Base-by-base conservation (phyloP, 2,888 invertebrate genomes). In the Heliconius ismenius region DNA sequence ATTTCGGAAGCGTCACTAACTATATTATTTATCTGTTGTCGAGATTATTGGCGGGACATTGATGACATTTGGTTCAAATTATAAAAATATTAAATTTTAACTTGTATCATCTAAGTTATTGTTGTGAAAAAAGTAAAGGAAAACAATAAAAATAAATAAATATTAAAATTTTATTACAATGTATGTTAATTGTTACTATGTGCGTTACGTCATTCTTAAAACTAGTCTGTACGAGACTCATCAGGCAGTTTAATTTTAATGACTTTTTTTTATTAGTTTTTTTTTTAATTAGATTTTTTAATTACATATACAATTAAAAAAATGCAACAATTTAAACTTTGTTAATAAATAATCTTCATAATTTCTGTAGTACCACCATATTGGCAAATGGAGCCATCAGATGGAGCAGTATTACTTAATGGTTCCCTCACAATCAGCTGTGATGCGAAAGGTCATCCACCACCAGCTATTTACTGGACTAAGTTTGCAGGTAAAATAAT, bases 371-470 rank as follows among this genome's bases (percentile, higher is more conserved):
- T 97, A 83, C 97, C 97, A 73, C 97, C 97, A 78, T 96, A 96
- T 84, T 97, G 97, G 96, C 95, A 96, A 84, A 94, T 96, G 76
- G 97, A 97, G 87, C 97, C 97, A 10, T 94, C 95, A 83, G 97
- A 97, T 87, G 95, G 95, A 73, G 96, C 96, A 77, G 96, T 96
- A 69, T 95, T 97, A 82, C 94, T 97, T 26, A 97, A 97, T 81
- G 96, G 96, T 81, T 95, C 96, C 73, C 95, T 97, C 77, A 95
- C 96, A 78, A 95, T 98, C 80, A 96, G 96, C 87, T 98, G 98
- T 86, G 96, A 96, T 86, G 97, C 97, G 3, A 95, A 96, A 82
- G 98, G 98, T 78, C 97, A 96, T 91, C 98, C 98, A 18, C 92
- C 95, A 81, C 97, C 97, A 36, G 92, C 95, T 80, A 96, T 96